Evolutionary conservation across 92 coral and sea anemone species (phyloP), one percentile per base, ranked within the genome.

Genomic region (Epizoanthus scotinus): DNA sequence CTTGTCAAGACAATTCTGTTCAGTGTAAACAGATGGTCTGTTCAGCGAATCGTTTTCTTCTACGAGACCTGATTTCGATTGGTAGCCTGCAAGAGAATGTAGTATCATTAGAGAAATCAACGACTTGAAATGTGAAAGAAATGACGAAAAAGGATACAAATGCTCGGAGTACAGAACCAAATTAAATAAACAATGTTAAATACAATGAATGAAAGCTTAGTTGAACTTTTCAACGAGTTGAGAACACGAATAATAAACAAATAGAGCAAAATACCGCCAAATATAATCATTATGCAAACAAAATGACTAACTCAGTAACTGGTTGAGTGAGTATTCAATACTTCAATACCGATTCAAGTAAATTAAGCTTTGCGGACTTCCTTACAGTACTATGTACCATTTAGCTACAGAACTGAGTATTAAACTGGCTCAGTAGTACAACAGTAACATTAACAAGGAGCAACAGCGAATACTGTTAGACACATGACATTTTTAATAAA

Each of bases 31-130:
- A 75, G 61, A 59, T 40, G 81, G 36, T 58, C 42, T 34, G 12
- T 44, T 58, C 24, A 19, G 26, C 8, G 68, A 57, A 36, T 75
- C 13, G 55, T 52, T 60, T 59, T 40, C 68, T 75, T 38, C 57
- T 17, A 13, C 38, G 25, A 59, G 21, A 34, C 28, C 69, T 9
- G 47, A 38, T 28, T 27, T 20, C 69, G n/a, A 29, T 58, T 54
- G 15, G 40, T 29, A 19, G 17, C 61, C 81, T 75, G 81, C 81
- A 75, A 75, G 29, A 60, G 81, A 75, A 75, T 49, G 19, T 47
- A 20, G 36, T 1, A 58, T 58, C 81, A 19, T 75, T 21, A 75
- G 36, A 5, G 63, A 17, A 20, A 17, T 15, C 36, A 56, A 44
- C 10, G 52, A 44, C 52, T 38, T 44, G 52, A 44, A 44, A 44